Evolutionary conservation across 1,140 invertebrate genomes (phyloP), one percentile per base, ranked within the genome.

Genomic region (Sycophaga agraensis): DNA sequence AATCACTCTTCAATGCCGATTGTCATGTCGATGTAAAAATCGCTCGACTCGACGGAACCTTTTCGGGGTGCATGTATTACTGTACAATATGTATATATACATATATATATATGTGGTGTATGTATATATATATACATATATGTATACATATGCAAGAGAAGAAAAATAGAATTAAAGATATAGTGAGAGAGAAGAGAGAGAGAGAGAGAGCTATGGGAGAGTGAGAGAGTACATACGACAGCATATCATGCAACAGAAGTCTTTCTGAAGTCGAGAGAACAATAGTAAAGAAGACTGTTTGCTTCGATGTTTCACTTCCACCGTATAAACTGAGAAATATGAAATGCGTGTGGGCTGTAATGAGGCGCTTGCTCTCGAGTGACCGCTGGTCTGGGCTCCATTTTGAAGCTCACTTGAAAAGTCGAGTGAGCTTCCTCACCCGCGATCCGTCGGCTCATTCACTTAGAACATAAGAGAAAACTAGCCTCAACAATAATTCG

Each of bases 161-260:
- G 34, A 48, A 64, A 53, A n/a, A n/a, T n/a, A n/a, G n/a, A n/a
- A n/a, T n/a, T n/a, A n/a, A n/a, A n/a, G n/a, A n/a, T n/a, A n/a
- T n/a, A n/a, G n/a, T n/a, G n/a, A n/a, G n/a, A n/a, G n/a, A n/a
- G n/a, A n/a, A 31, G 28, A 11, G 28, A 31, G 28, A 31, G 28
- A 31, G 28, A 31, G 28, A 31, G 28, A 4, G 28, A 31, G 28
- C 4, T 31, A 31, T 31, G 28, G 11, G 24, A 45, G 28, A 46
- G 39, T 39, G 46, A 8, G 49, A 40, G 53, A 43, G 65, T 62
- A 64, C 39, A 65, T 59, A 65, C 21, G 19, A 65, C 51, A 70
- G 66, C 56, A 48, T 39, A 31, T 60, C 69, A 70, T 71, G 69
- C 69, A 70, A 63, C 45, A 66, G 55, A 60, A 68, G 49, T 42